phyloP scores from a whole-genome alignment of 2,797 vertebrate genomes.

The Thripadectes ignobilis region DNA sequence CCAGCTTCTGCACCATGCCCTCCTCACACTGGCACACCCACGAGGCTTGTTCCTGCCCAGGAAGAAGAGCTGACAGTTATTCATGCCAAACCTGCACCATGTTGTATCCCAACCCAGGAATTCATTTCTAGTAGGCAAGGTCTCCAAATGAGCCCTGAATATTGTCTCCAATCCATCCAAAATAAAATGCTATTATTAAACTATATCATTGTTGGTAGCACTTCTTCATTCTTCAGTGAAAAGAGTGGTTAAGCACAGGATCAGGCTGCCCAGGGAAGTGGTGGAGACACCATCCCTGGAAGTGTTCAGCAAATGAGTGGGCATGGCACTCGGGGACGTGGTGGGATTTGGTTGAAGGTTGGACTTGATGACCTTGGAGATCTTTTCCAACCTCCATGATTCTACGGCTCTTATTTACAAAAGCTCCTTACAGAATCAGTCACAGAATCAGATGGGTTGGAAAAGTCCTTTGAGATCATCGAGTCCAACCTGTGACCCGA shows the following conservation, averaged over 20 bases:
- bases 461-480: too few species aligned
- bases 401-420: background rate
- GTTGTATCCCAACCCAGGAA: background rate
- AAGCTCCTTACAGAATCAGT: background rate
- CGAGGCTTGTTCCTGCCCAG: constrained; percentile 92
- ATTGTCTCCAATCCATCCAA: background rate
- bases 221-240: background rate
- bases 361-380: background rate
- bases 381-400: background rate
- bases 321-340: background rate
- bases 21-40: constrained; percentile 99
- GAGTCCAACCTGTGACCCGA: too few species aligned
- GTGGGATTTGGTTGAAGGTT: background rate
- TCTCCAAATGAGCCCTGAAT: background rate
- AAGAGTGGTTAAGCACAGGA: background rate
- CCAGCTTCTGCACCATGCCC: constrained; percentile 91
- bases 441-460: too few species aligned
- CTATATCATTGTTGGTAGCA: background rate
- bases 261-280: background rate
- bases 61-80: background rate
- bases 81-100: background rate
- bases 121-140: background rate
- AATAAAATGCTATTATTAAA: background rate
- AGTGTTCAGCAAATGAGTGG: background rate
- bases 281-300: background rate